Conservation (phyloP, 1,140 invertebrate genomes). For the Ericerus pela region DNA sequence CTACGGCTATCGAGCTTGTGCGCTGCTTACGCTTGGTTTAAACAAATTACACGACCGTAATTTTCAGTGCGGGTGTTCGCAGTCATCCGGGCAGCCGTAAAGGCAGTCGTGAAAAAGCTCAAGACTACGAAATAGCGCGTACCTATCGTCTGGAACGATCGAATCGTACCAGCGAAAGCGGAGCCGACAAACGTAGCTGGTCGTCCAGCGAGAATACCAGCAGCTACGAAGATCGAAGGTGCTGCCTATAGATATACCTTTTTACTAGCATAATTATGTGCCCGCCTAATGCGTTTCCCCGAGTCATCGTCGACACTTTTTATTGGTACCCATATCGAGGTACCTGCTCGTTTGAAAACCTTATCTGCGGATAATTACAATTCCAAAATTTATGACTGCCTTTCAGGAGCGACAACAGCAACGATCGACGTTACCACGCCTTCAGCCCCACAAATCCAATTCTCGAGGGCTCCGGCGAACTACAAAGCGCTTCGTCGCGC, state of each 20-base stretch:
- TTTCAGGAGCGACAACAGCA: not conserved
- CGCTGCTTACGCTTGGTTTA: no score
- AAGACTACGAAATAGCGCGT: constrained; percentile 20
- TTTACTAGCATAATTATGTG: no score
- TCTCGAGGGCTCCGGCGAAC: not conserved
- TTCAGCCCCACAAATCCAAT: not conserved
- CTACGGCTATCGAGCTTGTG: no score
- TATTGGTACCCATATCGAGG: no score
- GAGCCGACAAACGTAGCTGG: constrained; percentile 18
- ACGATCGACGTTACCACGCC: not conserved
- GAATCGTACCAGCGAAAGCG: constrained; percentile 19
- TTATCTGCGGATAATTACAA: no score
- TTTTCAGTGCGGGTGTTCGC: constrained; percentile 34
- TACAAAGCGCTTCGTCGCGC: not conserved
- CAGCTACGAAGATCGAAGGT: constrained; percentile 14
- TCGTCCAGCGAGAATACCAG: constrained; percentile 19
- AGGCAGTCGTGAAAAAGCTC: constrained; percentile 38
- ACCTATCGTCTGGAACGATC: constrained; percentile 13
- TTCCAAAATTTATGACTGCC: no score
- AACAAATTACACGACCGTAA: no score
- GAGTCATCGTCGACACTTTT: no score
- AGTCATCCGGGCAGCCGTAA: constrained; percentile 44
- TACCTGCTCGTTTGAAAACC: no score
- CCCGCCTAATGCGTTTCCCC: no score
- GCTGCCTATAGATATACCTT: no score